Evolutionary conservation across 2,113 vertebrate genomes (phyloP), one percentile per base, ranked within the genome.

Genomic region (Chamaea fasciata): DNA sequence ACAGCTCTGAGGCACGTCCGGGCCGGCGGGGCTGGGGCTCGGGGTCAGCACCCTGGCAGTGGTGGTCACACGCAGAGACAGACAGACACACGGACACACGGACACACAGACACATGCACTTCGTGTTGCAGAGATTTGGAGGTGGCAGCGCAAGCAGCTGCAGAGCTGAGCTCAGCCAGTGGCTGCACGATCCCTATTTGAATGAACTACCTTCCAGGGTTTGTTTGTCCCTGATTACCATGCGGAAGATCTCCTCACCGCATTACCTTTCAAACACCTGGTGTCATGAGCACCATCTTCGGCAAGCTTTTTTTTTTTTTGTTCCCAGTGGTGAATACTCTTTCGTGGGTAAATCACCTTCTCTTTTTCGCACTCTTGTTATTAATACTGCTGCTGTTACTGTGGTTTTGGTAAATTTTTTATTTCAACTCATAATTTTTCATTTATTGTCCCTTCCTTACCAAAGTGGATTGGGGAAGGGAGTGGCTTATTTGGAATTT

Each of bases 121-220:
- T 14, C 2, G 2, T 23, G 15, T 3, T 42, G 31, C 31, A 52
- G 65, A 35, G 31, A 20, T 35, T 20, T 42, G 31, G 30, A 24
- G 19, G 31, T 23, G 44, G 44, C 35, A 50, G 37, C 0, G 1
- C 30, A 41, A 30, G 30, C 35, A 42, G 3, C 55, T 50, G 37
- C 35, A 70, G 46, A 50, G 15, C 24, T n/a, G 44, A 50, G 46
- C 31, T 70, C 65, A 60, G 31, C 20, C 55, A 30, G 7, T 11
- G 9, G 7, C 23, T n/a, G 19, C 46, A 18, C 0, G 1, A 18
- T 59, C 44, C 26, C 31, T 35, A 0, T 14, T 35, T 27, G 26
- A 6, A 59, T 50, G 21, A 76, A 27, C 13, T 7, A 17, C 10
- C 5, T 42, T 49, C 42, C 35, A 26, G 44, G 16, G 31, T 42